A percentile compares a stretch with the other conserved stretches of the same genome.
Evolutionary conservation across 1,140 invertebrate genomes (phyloP).

Genomic region (Nilaparvata lugens): DNA sequence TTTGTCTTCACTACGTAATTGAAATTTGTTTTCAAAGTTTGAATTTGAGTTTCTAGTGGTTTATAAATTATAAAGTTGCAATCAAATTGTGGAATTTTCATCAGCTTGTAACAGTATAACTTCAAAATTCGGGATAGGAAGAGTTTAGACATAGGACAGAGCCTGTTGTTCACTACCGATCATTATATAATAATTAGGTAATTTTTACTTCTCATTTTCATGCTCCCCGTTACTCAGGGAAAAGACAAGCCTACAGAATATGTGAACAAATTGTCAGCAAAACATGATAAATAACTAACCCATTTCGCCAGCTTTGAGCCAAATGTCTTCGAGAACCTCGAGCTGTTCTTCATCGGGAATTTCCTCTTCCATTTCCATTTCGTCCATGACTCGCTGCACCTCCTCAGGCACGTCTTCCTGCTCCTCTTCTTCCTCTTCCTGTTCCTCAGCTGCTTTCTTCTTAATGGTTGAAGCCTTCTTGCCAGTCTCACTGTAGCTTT

Average conservation of each 20-base stretch:
- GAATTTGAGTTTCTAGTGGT: no score
- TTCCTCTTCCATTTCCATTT: conserved; percentile 36
- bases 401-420: conserved; percentile 38
- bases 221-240: no score
- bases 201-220: no score
- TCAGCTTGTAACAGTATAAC: no score
- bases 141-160: no score
- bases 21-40: no score
- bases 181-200: background rate
- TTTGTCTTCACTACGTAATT: no score
- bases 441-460: conserved; percentile 36
- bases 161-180: no score
- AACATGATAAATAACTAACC: conserved; percentile 36
- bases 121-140: no score
- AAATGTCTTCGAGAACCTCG: conserved; percentile 69
- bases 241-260: background rate
- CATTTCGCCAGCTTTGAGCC: conserved; percentile 72
- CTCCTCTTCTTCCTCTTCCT: conserved; percentile 23
- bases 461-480: conserved; percentile 49
- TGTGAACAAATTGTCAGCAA: no score
- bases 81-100: no score
- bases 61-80: no score
- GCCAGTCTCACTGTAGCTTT: conserved; percentile 47
- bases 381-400: conserved; percentile 40
- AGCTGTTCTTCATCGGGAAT: conserved; percentile 59